Conservation (phyloP, 35 echinoderm and acorn worm genomes). For the Ophioderma brevispina region DNA sequence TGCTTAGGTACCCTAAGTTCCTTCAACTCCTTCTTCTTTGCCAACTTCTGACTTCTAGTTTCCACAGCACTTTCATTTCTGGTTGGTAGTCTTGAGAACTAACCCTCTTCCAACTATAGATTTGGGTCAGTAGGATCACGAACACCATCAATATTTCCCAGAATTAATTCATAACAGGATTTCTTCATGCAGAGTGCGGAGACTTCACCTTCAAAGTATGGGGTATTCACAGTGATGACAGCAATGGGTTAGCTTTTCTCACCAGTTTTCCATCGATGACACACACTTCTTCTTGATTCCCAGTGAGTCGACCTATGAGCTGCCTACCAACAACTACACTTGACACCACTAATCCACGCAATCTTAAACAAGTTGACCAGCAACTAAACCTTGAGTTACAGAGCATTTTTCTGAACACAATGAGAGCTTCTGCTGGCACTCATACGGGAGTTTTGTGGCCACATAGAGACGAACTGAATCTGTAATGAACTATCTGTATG, state of each 20-base stretch:
- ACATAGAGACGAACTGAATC: slow-evolving; percentile 7
- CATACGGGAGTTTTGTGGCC: slow-evolving; percentile 48
- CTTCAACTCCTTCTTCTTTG: too few species aligned
- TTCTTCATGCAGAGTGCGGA: slow-evolving; percentile 10
- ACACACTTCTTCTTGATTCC: slow-evolving; percentile 12
- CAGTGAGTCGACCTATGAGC: slow-evolving; percentile 21
- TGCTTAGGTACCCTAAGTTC: background rate
- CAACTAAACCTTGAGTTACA: slow-evolving; percentile 26
- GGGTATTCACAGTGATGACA: slow-evolving; percentile 26
- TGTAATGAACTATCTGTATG: background rate
- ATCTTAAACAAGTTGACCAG: background rate
- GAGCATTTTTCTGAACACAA: slow-evolving; percentile 22
- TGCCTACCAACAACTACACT: too few species aligned
- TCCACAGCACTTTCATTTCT: background rate
- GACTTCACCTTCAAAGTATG: too few species aligned
- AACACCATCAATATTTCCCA: background rate
- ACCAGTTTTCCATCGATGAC: slow-evolving; percentile 60
- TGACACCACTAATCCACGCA: too few species aligned
- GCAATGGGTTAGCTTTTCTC: slow-evolving; percentile 34
- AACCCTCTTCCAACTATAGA: background rate
- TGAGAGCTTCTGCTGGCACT: slow-evolving; percentile 31
- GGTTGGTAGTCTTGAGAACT: background rate
- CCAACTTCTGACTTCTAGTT: too few species aligned
- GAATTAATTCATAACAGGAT: background rate
- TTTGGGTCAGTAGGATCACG: too few species aligned